Evolutionary conservation across 1,140 invertebrate species (phyloP).

Genomic region (Rhopalosiphum padi): DNA sequence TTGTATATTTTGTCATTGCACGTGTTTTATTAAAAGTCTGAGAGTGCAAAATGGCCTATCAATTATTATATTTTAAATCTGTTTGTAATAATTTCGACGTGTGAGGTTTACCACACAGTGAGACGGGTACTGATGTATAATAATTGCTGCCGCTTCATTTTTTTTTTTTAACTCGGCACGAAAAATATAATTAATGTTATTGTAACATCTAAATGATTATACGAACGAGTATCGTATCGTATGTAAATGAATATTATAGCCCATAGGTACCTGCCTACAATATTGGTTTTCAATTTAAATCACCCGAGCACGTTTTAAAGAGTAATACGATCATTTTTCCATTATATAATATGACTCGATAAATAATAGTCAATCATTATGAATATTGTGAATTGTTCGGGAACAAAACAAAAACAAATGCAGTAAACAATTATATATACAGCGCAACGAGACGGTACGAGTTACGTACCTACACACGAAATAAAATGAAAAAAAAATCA

Average conservation of each 20-base stretch:
- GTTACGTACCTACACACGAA: neutral
- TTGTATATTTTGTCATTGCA: neutral
- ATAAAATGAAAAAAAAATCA: neutral
- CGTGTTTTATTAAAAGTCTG: neutral
- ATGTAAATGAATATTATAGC: neutral
- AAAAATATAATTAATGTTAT: neutral
- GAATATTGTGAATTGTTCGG: neutral
- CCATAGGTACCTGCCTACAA: neutral
- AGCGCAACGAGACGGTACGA: neutral
- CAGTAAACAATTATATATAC: neutral
- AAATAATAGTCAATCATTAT: neutral
- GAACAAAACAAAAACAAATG: neutral
- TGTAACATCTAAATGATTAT: neutral
- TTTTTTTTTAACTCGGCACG: neutral
- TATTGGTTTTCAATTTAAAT: neutral
- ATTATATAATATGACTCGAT: neutral
- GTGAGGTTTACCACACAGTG: conserved; percentile 3
- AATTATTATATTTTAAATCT: conserved; percentile 2
- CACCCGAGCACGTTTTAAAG: neutral
- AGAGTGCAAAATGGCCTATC: neutral
- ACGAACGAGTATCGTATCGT: neutral
- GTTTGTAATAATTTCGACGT: neutral
- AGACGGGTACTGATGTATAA: neutral
- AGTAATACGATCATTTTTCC: neutral
- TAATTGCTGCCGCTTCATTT: neutral